Base-by-base conservation (phyloP, 2,113 vertebrate genomes). In the Nansenia antarctica region DNA sequence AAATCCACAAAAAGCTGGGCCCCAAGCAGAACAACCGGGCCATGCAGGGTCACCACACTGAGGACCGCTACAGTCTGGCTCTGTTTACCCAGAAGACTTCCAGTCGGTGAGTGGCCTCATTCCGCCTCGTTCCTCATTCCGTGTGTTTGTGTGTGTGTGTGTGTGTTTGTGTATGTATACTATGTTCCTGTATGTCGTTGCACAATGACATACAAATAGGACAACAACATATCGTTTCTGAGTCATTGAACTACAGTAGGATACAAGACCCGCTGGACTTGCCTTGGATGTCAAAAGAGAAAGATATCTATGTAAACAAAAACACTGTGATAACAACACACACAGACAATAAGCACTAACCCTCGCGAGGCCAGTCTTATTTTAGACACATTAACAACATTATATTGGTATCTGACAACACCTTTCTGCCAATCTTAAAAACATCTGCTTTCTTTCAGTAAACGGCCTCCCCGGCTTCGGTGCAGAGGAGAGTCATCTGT, bases 51-150 rank as follows among this genome's bases (percentile, higher is more conserved):
- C 14, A 58, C 27, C 18, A 58, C 5, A 27, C 53, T 3, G 9
- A 55, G 53, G 26, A 9, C 12, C 47, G 18, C 45, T 45, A 58
- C 55, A 58, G 55, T 52, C 47, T 52, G 47, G 47, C 47, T 24
- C 47, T 24, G 20, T 29, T 58, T 32, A 58, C 55, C 55, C 29
- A 58, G 53, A 67, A 24, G 12, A 39, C 49, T 57, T 67, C 49
- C 47, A 66, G 64, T 49, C n/a, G 37, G 52, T 54, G 53, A 55
- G 12, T 37, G 30, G 32, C 49, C 31, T 32, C 31, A 24, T 34
- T 37, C 45, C 27, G 14, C 18, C 60, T 18, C 22, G 42, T 34
- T 37, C 45, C 27, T 11, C 18, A 63, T 18, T 29, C 31, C 53
- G 35, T 70, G 45, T 54, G 22, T 75, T 20, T 57, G 42, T 52